A percentile compares a stretch with the other conserved stretches of the same genome.
Conservation (phyloP, 2,888 invertebrate genomes). For the Formica aserva region DNA sequence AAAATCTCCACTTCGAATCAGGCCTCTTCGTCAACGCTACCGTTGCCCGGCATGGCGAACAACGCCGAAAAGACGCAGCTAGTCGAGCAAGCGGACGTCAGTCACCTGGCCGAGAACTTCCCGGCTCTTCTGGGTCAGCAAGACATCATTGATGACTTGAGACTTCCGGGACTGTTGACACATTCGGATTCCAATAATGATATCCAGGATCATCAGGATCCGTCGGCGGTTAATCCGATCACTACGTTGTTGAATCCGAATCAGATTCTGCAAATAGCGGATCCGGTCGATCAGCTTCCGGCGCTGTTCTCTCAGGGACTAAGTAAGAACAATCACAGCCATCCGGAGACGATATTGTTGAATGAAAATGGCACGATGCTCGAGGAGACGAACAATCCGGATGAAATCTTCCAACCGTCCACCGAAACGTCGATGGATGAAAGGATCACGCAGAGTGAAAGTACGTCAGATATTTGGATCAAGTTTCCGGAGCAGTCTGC, state of each 20-base stretch:
- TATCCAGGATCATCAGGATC: constrained; percentile 73
- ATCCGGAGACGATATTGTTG: constrained; percentile 85
- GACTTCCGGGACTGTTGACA: constrained; percentile 79
- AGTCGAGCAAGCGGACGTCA: constrained; percentile 65
- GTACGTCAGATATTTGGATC: constrained; percentile 58
- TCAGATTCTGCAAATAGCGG: constrained; percentile 84
- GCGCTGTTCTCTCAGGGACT: constrained; percentile 83
- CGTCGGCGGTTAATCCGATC: constrained; percentile 75
- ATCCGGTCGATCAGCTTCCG: constrained; percentile 84
- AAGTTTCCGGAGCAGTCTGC: constrained; percentile 56
- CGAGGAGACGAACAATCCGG: constrained; percentile 84
- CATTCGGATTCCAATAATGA: constrained; percentile 80
- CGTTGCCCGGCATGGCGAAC: constrained; percentile 84
- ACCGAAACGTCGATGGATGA: constrained; percentile 47
- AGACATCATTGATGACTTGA: constrained; percentile 79
- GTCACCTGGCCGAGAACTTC: constrained; percentile 77
- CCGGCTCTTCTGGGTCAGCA: constrained; percentile 80
- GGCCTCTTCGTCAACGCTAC: constrained; percentile 74
- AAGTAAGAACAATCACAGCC: constrained; percentile 77
- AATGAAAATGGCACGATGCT: constrained; percentile 85
- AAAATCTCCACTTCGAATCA: constrained; percentile 72
- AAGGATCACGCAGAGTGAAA: constrained; percentile 1
- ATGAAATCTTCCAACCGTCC: constrained; percentile 82
- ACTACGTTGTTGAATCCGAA: constrained; percentile 82
- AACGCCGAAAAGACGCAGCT: constrained; percentile 81